phyloP scores from a whole-genome alignment of 2,113 vertebrate genomes.

The Seriola quinqueradiata region DNA sequence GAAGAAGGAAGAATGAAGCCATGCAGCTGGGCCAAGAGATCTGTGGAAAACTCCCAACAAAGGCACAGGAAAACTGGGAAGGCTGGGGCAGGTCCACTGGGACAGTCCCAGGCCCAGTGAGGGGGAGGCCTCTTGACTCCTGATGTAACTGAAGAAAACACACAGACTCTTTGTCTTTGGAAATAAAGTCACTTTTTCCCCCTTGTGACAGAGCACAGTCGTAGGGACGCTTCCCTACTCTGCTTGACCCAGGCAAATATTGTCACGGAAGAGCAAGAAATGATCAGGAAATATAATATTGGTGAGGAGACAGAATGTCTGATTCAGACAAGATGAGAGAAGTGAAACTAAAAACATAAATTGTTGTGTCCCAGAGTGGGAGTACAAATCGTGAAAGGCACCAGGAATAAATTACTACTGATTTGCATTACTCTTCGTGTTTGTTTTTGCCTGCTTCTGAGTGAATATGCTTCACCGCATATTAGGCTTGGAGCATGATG shows the following conservation, averaged over 20 bases:
- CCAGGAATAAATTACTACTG: conserved; percentile 24
- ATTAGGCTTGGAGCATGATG: conserved; percentile 41
- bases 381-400: conserved; percentile 14
- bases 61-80: conserved; percentile 78
- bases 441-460: conserved; percentile 26
- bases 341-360: conserved; percentile 27
- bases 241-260: conserved; percentile 23
- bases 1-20: conserved; percentile 54
- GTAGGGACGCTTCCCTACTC: conserved; percentile 6
- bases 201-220: conserved; percentile 32
- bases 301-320: conserved; percentile 55
- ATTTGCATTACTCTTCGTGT: conserved; percentile 41
- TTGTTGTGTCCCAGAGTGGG: conserved; percentile 4
- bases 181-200: conserved; percentile 60
- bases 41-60: conserved; percentile 75
- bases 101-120: conserved; percentile 53
- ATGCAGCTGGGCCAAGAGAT: conserved; percentile 65
- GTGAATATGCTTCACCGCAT: conserved; percentile 34
- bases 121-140: conserved; percentile 52
- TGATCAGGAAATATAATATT: conserved; percentile 28
- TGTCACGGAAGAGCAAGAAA: conserved; percentile 8
- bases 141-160: conserved; percentile 68
- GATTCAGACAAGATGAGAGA: conserved; percentile 31
- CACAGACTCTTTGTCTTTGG: conserved; percentile 52
- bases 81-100: conserved; percentile 70